phyloP scores from a whole-genome alignment of 1,140 invertebrate genomes.

The Thrips palmi region DNA sequence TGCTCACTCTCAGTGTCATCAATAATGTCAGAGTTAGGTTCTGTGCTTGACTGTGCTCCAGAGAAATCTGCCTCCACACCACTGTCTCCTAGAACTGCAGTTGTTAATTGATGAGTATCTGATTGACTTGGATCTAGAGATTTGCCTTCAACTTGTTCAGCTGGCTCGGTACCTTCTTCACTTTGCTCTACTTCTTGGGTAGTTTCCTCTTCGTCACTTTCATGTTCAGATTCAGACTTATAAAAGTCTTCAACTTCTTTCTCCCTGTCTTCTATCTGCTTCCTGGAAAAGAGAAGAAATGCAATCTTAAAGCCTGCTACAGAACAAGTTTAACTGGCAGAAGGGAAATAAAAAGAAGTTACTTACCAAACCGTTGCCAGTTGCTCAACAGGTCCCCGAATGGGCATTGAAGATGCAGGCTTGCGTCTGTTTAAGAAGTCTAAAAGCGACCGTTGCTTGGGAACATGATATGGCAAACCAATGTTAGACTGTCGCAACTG shows the following conservation, averaged over 20 bases:
- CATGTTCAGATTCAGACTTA: constrained; percentile 33
- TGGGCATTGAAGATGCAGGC: constrained; percentile 19
- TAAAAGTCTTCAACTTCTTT: constrained; percentile 37
- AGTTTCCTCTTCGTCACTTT: constrained; percentile 14
- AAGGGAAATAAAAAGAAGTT: constrained; percentile 5
- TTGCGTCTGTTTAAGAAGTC: constrained; percentile 41
- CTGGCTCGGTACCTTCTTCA: not conserved
- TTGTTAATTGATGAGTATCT: no score
- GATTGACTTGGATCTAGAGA: no score
- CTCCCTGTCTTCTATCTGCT: constrained; percentile 30
- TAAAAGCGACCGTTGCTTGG: constrained; percentile 46
- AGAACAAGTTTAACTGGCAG: not conserved
- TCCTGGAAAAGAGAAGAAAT: constrained; percentile 21
- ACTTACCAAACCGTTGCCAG: constrained; percentile 34
- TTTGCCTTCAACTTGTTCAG: constrained; percentile 3
- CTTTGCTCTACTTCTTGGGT: not conserved
- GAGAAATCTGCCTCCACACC: constrained; percentile 1
- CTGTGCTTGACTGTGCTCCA: no score
- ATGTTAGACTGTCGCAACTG: constrained; percentile 46
- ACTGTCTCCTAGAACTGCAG: not conserved
- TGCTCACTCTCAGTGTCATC: no score
- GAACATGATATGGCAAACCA: constrained; percentile 57
- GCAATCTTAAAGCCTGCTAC: constrained; percentile 4
- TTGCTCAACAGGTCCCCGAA: constrained; percentile 33
- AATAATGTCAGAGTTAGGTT: no score